Conservation (phyloP, 2,888 invertebrate genomes). For the Hedychridium roseum region DNA sequence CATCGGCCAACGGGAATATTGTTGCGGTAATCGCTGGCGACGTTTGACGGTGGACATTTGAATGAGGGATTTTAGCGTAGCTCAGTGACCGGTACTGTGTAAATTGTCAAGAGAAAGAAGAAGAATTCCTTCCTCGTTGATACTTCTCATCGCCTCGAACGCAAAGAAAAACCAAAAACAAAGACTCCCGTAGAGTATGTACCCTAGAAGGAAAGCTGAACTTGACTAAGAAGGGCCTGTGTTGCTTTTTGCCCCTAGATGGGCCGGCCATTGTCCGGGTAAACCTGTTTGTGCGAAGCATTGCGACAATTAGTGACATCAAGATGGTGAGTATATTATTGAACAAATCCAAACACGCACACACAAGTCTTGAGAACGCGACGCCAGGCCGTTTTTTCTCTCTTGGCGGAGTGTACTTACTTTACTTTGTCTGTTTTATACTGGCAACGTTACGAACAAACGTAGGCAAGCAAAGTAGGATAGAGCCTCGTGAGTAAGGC, state of each 20-base stretch:
- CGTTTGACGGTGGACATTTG: too few relatives aligned
- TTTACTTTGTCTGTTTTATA: slow-evolving; percentile 30
- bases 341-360: slow-evolving; percentile 34
- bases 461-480: slow-evolving; percentile 53
- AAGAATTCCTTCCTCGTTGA: too few relatives aligned
- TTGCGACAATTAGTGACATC: slow-evolving; percentile 98
- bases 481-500: slow-evolving; percentile 29
- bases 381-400: slow-evolving; percentile 37
- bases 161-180: too few relatives aligned
- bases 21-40: too few relatives aligned
- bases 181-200: slow-evolving; percentile 9
- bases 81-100: too few relatives aligned
- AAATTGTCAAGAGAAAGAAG: neutral
- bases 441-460: neutral
- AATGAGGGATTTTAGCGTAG: too few relatives aligned
- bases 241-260: slow-evolving; percentile 72
- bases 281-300: slow-evolving; percentile 98
- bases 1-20: too few relatives aligned
- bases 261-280: slow-evolving; percentile 96
- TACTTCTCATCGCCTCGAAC: too few relatives aligned
- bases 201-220: slow-evolving; percentile 27
- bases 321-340: slow-evolving; percentile 90
- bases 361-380: too few relatives aligned
- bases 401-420: slow-evolving; percentile 35
- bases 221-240: slow-evolving; percentile 53